These are phyloP conservation scores for Acipenser ruthenus DNA, from an alignment of 2,797 vertebrate species.

Conservation along the genomic window DNA sequence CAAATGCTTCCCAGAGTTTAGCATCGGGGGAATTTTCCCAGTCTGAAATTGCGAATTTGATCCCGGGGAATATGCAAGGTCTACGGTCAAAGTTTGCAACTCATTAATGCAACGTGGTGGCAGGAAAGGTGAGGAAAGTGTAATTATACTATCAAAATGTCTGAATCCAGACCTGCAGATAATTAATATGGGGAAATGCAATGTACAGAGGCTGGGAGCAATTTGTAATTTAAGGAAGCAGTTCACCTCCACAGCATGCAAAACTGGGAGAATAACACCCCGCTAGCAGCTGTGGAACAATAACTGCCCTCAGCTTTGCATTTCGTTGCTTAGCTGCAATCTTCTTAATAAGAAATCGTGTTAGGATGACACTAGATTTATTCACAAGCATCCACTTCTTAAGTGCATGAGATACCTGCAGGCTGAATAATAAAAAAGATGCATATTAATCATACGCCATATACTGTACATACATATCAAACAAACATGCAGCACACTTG, in stretches of 20 bases:
- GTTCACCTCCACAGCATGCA: constrained; percentile 16
- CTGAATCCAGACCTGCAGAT: constrained; percentile 56
- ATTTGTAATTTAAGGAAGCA: constrained; percentile 47
- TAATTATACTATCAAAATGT: constrained; percentile 47
- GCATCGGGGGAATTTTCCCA: constrained; percentile 13
- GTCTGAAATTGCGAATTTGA: constrained; percentile 21
- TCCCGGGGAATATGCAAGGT: constrained; percentile 12
- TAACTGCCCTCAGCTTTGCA: too few relatives aligned
- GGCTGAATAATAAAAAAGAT: too few relatives aligned
- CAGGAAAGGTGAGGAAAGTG: constrained; percentile 26
- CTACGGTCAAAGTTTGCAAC: constrained; percentile 16
- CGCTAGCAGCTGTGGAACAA: background rate
- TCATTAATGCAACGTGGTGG: constrained; percentile 17
- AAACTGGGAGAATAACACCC: background rate
- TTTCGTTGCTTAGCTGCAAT: too few relatives aligned
- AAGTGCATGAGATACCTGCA: too few relatives aligned
- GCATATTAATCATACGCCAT: too few relatives aligned
- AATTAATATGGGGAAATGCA: constrained; percentile 50
- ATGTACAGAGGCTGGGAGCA: constrained; percentile 42
- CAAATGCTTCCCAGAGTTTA: constrained; percentile 15
- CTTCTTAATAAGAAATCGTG: too few relatives aligned
- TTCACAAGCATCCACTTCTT: too few relatives aligned
- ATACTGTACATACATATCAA: too few relatives aligned
- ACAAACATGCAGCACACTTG: too few relatives aligned
- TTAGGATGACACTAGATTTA: too few relatives aligned